Evolutionary conservation across 2,888 invertebrate species (phyloP).

Genomic region (Conus canariensis): DNA sequence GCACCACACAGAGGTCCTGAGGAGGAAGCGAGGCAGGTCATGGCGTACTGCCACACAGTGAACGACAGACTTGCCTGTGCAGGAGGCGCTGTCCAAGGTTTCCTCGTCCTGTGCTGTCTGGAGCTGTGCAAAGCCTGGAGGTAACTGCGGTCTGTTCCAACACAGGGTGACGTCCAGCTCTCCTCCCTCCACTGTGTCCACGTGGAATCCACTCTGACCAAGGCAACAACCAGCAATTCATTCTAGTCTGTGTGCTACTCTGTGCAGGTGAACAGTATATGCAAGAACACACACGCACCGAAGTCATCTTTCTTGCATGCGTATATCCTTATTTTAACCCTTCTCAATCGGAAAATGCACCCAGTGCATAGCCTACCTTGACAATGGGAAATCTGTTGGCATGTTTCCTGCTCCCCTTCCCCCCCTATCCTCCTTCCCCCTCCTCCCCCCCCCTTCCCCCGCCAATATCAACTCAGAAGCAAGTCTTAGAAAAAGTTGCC

Average conservation of each 20-base stretch:
- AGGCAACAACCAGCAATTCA: neutral
- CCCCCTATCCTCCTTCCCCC: neutral
- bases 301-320: neutral
- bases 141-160: slow-evolving; percentile 21
- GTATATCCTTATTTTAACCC: neutral
- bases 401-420: neutral
- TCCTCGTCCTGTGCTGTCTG: neutral
- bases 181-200: neutral
- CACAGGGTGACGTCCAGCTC: slow-evolving; percentile 1
- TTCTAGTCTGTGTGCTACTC: neutral
- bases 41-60: no score
- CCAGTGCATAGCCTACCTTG: no score
- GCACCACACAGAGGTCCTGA: no score
- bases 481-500: neutral
- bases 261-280: neutral
- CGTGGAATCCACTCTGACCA: slow-evolving; percentile 12
- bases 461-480: neutral
- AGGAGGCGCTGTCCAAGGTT: neutral
- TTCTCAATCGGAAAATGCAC: neutral
- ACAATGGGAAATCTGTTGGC: no score
- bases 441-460: neutral
- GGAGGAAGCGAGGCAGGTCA: no score
- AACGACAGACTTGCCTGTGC: neutral
- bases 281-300: neutral
- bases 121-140: slow-evolving; percentile 18